These are phyloP conservation scores for Meda fulgida DNA, from an alignment of 2,797 vertebrate genomes.

Conservation along the genomic window DNA sequence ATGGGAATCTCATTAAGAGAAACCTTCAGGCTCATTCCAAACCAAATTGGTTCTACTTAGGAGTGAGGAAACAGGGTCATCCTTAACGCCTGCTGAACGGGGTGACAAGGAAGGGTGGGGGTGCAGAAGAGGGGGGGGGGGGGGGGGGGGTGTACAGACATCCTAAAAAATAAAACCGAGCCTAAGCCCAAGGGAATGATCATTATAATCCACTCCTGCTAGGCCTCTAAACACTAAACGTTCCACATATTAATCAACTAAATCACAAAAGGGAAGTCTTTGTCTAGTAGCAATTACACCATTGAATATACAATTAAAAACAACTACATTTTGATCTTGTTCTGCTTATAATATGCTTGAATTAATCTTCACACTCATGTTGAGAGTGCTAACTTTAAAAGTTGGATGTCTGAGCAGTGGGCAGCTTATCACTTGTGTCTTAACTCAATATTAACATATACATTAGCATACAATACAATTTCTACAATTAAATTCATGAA, in stretches of 20 bases:
- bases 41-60: conserved; percentile 64
- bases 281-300: conserved; percentile 55
- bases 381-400: not conserved
- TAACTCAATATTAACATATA: conserved; percentile 32
- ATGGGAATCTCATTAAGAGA: conserved; percentile 63
- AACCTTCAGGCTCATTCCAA: conserved; percentile 65
- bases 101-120: conserved; percentile 34
- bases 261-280: conserved; percentile 50
- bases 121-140: conserved; percentile 29
- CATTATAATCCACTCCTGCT: conserved; percentile 62
- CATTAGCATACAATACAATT: conserved; percentile 51
- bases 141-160: conserved; percentile 37
- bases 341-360: conserved; percentile 7
- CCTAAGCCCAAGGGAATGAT: conserved; percentile 57
- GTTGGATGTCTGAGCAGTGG: not conserved
- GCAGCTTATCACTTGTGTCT: not conserved
- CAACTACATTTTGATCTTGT: conserved; percentile 27
- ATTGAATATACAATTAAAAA: conserved; percentile 43
- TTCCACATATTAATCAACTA: conserved; percentile 62
- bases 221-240: conserved; percentile 53
- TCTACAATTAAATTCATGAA: conserved; percentile 57
- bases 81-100: conserved; percentile 56
- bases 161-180: conserved; percentile 63
- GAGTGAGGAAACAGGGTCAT: conserved; percentile 63
- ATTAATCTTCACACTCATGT: conserved; percentile 29